Evolutionary conservation across 2,113 vertebrate genomes (phyloP).

Genomic region (Dermatemys mawii): DNA sequence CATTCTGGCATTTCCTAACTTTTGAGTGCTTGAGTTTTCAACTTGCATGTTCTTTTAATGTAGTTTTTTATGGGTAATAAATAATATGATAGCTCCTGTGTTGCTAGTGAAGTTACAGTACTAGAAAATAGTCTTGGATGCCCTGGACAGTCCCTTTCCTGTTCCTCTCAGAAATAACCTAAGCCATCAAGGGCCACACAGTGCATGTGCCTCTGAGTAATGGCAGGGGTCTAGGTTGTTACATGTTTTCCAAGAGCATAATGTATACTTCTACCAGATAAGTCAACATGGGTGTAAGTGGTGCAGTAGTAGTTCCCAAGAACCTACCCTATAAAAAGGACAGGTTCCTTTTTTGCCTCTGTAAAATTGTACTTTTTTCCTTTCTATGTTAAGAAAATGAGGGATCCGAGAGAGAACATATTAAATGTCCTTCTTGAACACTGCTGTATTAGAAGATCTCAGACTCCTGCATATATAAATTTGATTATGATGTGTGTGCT

Average conservation of each 20-base stretch:
- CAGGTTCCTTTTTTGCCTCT: background rate
- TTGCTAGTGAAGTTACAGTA: background rate
- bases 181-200: background rate
- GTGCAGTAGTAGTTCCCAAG: background rate
- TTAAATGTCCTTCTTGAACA: background rate
- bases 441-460: background rate
- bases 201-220: background rate
- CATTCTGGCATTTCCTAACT: background rate
- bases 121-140: background rate
- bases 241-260: background rate
- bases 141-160: fast-evolving
- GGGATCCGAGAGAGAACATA: background rate
- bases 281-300: background rate
- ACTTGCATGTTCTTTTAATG: fast-evolving
- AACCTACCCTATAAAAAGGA: background rate
- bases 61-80: background rate
- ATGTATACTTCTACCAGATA: background rate
- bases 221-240: background rate
- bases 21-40: background rate
- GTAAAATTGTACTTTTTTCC: background rate
- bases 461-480: background rate
- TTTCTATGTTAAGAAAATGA: background rate
- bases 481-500: slow-evolving; percentile 18
- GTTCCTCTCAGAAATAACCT: background rate
- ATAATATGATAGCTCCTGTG: fast-evolving